Base-by-base conservation (phyloP, 2,888 invertebrate genomes). In the Antheraea yamamai region DNA sequence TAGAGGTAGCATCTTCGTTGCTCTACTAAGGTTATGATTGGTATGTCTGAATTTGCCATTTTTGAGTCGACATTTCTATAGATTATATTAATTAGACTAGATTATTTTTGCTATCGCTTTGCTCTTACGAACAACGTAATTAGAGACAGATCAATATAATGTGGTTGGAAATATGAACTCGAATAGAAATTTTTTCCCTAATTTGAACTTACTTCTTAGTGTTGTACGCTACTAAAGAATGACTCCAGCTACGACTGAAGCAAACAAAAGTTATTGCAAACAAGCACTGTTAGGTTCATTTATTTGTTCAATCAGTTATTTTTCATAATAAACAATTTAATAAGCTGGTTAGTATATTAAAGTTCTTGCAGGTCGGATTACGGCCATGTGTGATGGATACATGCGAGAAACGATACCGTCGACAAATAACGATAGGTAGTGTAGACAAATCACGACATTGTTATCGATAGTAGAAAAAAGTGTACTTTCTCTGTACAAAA, bases 341-440 rank as follows among this genome's bases (percentile, higher is more conserved):
- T 66, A 66, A 30, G 16, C 26, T 66, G 90, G 92, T 90, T 92
- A 93, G 93, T 91, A 89, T 89, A 88, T 87, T 88, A 87, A 85
- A 87, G 83, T 87, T 88, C 86, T 81, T 75, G 76, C 73, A 75
- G 81, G 79, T 78, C 76, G 75, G 75, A 81, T 76, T 79, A 76
- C 76, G 75, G 78, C 75, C 76, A 71, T 75, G 76, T 77, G 87
- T 93, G 93, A 94, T 93, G 91, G 93, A 93, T 93, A 82, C 81
- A 78, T 79, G 85, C 85, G 84, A 85, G 87, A 87, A 87, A 84
- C 80, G 88, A 88, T 88, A 88, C 83, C 87, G 88, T 90, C 89
- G 92, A 92, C 92, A 92, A 92, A 92, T 92, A 88, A 87, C 85
- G 77, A 80, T 76, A 79, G 75, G 12, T 85, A 88, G 90, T 79